Conservation (phyloP, 2,113 vertebrate genomes). For the Siniperca chuatsi region DNA sequence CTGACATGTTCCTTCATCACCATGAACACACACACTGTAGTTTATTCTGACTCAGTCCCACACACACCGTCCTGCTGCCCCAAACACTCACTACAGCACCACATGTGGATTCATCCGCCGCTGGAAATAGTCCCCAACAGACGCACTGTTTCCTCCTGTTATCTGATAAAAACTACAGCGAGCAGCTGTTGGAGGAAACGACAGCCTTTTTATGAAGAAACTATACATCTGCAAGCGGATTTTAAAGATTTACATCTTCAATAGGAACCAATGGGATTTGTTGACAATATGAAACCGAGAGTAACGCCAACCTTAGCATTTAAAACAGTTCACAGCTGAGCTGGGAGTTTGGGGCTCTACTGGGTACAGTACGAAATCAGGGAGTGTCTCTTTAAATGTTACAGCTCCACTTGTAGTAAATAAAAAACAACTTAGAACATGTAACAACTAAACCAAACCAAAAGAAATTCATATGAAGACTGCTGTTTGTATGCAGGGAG, state of each 20-base stretch:
- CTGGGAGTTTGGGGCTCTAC: not conserved
- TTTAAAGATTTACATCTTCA: not conserved
- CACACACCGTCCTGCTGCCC: not conserved
- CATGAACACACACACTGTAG: not conserved
- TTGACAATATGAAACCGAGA: not conserved
- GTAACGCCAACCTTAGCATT: slow-evolving; percentile 14
- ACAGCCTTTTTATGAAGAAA: not conserved
- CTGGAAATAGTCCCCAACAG: not conserved
- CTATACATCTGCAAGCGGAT: not conserved
- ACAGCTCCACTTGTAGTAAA: slow-evolving; percentile 83
- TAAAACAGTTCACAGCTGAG: not conserved
- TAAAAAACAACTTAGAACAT: slow-evolving; percentile 76
- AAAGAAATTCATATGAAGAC: slow-evolving; percentile 76
- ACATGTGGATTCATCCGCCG: not conserved
- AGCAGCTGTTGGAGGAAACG: not conserved
- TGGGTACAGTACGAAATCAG: not conserved
- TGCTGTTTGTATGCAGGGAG: slow-evolving; percentile 4
- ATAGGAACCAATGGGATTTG: not conserved
- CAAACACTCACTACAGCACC: not conserved
- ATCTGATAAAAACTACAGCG: not conserved
- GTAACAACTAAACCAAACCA: slow-evolving; percentile 80
- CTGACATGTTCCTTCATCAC: not conserved
- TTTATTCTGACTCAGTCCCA: not conserved
- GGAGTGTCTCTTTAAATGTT: slow-evolving; percentile 59
- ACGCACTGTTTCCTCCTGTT: not conserved